These are phyloP conservation scores for Drosophila barbarae DNA, from an alignment of 2,888 invertebrate genomes.

Conservation along the genomic window DNA sequence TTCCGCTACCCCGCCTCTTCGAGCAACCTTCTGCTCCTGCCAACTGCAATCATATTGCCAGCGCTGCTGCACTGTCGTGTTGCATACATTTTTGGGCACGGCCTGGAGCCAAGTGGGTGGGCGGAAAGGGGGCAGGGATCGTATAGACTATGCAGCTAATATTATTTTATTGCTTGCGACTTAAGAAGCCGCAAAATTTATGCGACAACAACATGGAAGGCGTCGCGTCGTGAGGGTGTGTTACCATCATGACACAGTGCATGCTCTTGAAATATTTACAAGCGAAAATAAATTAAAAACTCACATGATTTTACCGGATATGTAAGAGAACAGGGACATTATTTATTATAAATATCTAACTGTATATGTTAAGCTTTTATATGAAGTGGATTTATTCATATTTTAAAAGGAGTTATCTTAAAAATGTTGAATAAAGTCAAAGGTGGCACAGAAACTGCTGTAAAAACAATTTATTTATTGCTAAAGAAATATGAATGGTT, in stretches of 20 bases:
- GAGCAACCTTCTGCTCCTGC: slow-evolving; percentile 51
- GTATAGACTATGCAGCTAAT: slow-evolving; percentile 70
- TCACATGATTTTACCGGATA: neutral
- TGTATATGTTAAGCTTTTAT: neutral
- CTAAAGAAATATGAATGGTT: no score
- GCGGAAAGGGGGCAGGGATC: slow-evolving; percentile 5
- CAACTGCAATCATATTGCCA: slow-evolving; percentile 66
- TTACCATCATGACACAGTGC: neutral
- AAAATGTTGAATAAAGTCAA: neutral
- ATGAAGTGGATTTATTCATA: neutral
- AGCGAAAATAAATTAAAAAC: neutral
- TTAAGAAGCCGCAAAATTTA: slow-evolving; percentile 76
- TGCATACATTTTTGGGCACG: slow-evolving; percentile 62
- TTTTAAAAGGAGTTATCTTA: neutral
- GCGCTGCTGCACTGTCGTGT: slow-evolving; percentile 68
- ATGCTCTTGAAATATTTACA: neutral
- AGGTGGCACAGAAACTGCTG: no score
- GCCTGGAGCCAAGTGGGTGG: slow-evolving; percentile 3
- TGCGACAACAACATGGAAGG: slow-evolving; percentile 70
- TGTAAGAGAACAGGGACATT: neutral
- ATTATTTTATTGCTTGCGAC: slow-evolving; percentile 76
- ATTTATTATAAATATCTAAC: neutral
- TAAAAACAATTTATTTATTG: no score
- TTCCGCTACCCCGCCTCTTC: neutral
- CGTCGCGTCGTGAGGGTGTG: slow-evolving; percentile 20